phyloP scores from a whole-genome alignment of 2,888 invertebrate genomes.

The Chrysolina haemoptera region DNA sequence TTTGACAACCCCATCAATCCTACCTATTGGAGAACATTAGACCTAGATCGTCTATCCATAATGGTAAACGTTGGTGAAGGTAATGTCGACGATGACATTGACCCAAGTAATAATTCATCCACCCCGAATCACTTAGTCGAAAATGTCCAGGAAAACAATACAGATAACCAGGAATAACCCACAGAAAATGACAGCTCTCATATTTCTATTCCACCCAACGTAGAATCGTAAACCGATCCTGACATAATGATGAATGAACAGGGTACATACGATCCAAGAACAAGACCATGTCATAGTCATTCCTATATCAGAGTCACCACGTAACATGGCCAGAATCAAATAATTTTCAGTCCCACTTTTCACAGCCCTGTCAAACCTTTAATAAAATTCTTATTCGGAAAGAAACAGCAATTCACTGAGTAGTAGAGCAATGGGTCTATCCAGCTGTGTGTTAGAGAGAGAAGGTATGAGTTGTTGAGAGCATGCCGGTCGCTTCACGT shows the following conservation, averaged over 20 bases:
- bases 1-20: not conserved
- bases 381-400: constrained; percentile 26
- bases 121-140: not conserved
- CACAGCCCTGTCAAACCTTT: not conserved
- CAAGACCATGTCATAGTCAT: not conserved
- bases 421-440: too few species aligned
- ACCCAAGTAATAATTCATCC: not conserved
- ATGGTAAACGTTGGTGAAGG: not conserved
- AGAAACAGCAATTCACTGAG: too few species aligned
- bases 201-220: constrained; percentile 13
- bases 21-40: not conserved
- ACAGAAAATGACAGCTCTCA: not conserved
- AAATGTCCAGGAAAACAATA: not conserved
- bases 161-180: constrained; percentile 9
- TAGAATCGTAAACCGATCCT: constrained; percentile 15
- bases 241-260: constrained; percentile 15
- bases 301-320: constrained; percentile 17
- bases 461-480: too few species aligned
- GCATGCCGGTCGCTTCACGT: too few species aligned
- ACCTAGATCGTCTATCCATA: constrained; percentile 3
- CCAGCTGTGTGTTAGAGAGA: too few species aligned
- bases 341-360: not conserved
- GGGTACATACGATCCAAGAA: not conserved
- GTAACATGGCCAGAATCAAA: constrained; percentile 20
- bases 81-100: not conserved